Evolutionary conservation across 2,888 invertebrate genomes (phyloP).

Genomic region (Xanthorhoe spadicearia): DNA sequence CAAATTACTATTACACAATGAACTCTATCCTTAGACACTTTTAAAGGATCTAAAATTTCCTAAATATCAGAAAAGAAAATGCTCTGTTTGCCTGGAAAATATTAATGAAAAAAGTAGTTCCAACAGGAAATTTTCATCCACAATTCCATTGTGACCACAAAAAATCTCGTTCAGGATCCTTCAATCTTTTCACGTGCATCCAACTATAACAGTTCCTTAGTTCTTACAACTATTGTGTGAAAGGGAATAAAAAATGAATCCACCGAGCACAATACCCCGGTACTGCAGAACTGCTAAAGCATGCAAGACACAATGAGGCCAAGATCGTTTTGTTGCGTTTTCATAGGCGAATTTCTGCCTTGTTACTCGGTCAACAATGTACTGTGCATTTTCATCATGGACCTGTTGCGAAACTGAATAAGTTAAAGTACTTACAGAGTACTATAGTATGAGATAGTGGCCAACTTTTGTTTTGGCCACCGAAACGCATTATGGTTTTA

Average conservation of each 20-base stretch:
- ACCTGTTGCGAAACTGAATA: not conserved
- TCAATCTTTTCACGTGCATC: conserved; percentile 23
- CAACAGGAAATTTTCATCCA: not conserved
- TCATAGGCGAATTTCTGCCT: not conserved
- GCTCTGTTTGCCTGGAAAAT: too few species aligned
- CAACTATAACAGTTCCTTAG: conserved; percentile 27
- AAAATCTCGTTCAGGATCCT: conserved; percentile 19
- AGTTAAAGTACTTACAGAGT: too few species aligned
- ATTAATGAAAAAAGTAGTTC: not conserved
- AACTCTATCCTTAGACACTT: too few species aligned
- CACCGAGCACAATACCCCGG: conserved; percentile 47
- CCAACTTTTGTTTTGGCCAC: too few species aligned
- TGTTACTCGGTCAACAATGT: not conserved
- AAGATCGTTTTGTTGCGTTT: conserved; percentile 20
- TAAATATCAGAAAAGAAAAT: too few species aligned
- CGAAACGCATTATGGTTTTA: too few species aligned
- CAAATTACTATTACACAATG: too few species aligned
- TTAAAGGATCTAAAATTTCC: too few species aligned
- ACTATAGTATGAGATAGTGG: too few species aligned
- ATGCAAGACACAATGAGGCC: conserved; percentile 42
- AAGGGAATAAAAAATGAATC: conserved; percentile 52
- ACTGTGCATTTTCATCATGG: not conserved
- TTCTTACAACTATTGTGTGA: conserved; percentile 42
- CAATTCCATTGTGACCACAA: conserved; percentile 5
- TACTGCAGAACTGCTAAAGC: conserved; percentile 39